Conservation (phyloP, 1,140 invertebrate species). For the Thaumatotibia leucotreta region DNA sequence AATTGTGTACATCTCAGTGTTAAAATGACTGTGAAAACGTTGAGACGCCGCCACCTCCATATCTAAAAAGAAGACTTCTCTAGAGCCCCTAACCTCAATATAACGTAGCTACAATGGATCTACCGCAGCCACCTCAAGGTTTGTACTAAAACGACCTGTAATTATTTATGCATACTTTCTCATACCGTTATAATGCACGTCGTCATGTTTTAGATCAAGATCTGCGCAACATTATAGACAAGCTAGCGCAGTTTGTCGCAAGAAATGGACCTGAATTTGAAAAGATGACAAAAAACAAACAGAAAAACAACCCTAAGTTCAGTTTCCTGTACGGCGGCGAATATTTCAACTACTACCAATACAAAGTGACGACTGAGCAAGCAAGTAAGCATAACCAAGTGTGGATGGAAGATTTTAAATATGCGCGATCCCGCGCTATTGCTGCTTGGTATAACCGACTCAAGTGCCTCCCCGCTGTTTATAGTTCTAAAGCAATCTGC, state of each 20-base stretch:
- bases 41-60: constrained; percentile 7
- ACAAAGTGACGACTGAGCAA: constrained; percentile 94
- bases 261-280: constrained; percentile 99
- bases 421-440: constrained; percentile 51
- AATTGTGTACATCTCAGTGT: neutral
- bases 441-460: constrained; percentile 66
- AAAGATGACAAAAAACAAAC: constrained; percentile 98
- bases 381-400: constrained; percentile 82
- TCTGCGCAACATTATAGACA: constrained; percentile 97
- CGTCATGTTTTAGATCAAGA: constrained; percentile 85
- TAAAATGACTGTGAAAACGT: constrained; percentile 2
- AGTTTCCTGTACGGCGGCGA: constrained; percentile 97
- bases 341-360: constrained; percentile 97
- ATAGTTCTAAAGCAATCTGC: constrained; percentile 77
- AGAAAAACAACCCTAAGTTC: constrained; percentile 98
- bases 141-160: neutral
- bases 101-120: constrained; percentile 14
- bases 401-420: constrained; percentile 57
- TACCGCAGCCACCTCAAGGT: constrained; percentile 19
- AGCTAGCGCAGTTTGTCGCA: constrained; percentile 98
- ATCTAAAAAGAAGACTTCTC: constrained; percentile 12
- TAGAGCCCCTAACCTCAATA: constrained; percentile 17
- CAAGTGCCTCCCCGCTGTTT: constrained; percentile 75
- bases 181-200: neutral
- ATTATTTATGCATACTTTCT: neutral